phyloP scores from a whole-genome alignment of 2,113 vertebrate genomes.

The Cariama cristata region DNA sequence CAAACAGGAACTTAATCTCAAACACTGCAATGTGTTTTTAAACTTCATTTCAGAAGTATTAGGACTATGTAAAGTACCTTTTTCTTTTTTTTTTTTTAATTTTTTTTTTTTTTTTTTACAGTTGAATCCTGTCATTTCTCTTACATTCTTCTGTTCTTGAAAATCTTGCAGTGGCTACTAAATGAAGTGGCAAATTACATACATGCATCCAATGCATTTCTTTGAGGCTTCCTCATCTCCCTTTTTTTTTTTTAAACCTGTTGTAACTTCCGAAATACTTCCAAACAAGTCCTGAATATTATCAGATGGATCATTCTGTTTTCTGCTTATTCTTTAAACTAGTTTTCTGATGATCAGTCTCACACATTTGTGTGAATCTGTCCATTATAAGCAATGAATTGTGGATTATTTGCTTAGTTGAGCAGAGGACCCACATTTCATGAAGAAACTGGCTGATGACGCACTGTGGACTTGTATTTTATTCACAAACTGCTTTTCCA shows the following conservation, averaged over 20 bases:
- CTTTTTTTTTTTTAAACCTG: neutral
- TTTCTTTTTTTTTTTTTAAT: neutral
- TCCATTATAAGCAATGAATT: conserved; percentile 5
- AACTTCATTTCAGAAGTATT: neutral
- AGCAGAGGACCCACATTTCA: neutral
- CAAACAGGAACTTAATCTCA: neutral
- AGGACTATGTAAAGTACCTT: neutral
- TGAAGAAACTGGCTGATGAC: neutral
- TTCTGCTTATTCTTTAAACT: neutral
- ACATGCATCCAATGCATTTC: neutral
- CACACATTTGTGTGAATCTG: neutral
- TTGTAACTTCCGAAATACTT: conserved; percentile 13
- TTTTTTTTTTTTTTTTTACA: neutral
- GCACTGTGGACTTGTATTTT: neutral
- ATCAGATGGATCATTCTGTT: conserved; percentile 14
- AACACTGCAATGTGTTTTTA: neutral
- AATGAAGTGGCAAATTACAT: neutral
- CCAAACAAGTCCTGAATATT: conserved; percentile 45
- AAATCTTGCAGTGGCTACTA: neutral
- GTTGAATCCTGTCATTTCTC: neutral
- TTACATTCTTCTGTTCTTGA: neutral
- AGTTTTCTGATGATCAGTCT: neutral
- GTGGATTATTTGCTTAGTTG: neutral
- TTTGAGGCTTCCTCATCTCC: neutral
- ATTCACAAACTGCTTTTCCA: neutral